Percentiles rank a stretch among this genome's conserved stretches.
Evolutionary conservation across 2,113 vertebrate genomes (phyloP).

Genomic region (Stercorarius parasiticus): DNA sequence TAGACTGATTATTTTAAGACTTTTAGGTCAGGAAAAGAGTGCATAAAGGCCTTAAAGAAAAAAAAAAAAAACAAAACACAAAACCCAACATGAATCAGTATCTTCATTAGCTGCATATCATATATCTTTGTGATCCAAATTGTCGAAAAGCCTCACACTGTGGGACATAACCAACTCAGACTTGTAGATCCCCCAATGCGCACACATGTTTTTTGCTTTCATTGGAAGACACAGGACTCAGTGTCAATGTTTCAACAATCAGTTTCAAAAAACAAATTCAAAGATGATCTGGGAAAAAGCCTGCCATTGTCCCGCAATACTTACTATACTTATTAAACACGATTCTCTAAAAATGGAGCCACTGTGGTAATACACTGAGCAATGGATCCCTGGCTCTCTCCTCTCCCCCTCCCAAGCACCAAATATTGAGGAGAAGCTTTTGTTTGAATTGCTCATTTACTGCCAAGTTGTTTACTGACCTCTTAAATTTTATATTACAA

Average conservation of each 20-base stretch:
- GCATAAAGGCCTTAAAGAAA: not conserved
- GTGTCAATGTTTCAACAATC: not conserved
- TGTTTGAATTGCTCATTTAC: conserved; percentile 10
- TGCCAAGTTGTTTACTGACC: conserved; percentile 7
- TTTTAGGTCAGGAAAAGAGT: not conserved
- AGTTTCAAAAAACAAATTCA: not conserved
- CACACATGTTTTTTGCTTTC: not conserved
- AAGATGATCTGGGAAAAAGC: not conserved
- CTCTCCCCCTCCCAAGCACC: not conserved
- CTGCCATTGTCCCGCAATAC: not conserved
- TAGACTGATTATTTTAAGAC: not conserved
- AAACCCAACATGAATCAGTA: not conserved
- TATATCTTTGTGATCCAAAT: not conserved
- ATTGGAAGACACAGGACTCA: not conserved
- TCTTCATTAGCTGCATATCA: not conserved
- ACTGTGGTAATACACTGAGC: not conserved
- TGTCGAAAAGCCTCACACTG: not conserved
- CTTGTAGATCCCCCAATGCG: not conserved
- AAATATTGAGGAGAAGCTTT: not conserved
- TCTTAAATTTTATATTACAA: conserved; percentile 34
- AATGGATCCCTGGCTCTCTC: not conserved
- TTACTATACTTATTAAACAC: not conserved
- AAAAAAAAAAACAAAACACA: not conserved
- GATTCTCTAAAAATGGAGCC: not conserved
- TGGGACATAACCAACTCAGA: not conserved